Conservation (phyloP, 2,797 vertebrate genomes). For the Sebastes iracundus region DNA sequence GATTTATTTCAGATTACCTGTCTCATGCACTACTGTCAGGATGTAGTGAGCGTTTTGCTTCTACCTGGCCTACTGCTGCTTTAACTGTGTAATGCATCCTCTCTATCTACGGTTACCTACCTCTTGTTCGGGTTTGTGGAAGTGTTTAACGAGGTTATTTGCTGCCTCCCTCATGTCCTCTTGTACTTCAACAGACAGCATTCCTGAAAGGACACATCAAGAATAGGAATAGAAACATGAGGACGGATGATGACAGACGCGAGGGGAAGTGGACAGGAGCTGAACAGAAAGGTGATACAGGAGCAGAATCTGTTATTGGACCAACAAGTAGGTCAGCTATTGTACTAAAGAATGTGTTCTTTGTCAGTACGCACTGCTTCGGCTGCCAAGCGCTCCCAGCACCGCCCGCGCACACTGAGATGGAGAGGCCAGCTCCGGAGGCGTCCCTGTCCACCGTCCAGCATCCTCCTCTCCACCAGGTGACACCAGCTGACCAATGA, state of each 20-base stretch:
- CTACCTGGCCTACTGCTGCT: no score
- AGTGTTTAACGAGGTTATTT: slow-evolving; percentile 98
- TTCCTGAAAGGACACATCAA: slow-evolving; percentile 80
- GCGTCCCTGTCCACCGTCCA: slow-evolving; percentile 90
- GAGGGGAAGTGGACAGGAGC: not conserved
- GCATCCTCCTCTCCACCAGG: slow-evolving; percentile 88
- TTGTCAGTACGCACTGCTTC: slow-evolving; percentile 84
- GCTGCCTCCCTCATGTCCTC: slow-evolving; percentile 96
- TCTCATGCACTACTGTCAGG: no score
- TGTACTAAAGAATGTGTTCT: slow-evolving; percentile 64
- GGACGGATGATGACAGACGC: not conserved
- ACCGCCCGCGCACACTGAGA: slow-evolving; percentile 87
- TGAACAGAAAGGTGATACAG: slow-evolving; percentile 41
- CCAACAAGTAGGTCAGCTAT: slow-evolving; percentile 67
- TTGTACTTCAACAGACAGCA: slow-evolving; percentile 91
- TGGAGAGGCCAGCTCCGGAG: slow-evolving; percentile 94
- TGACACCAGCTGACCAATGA: slow-evolving; percentile 93
- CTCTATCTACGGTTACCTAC: slow-evolving; percentile 70
- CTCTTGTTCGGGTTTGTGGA: slow-evolving; percentile 99
- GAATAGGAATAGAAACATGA: slow-evolving; percentile 26
- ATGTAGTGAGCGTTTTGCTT: no score
- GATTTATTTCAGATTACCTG: no score
- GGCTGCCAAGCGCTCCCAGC: slow-evolving; percentile 90
- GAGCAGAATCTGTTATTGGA: slow-evolving; percentile 28
- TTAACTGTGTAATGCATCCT: not conserved